Percentiles rank a stretch among this genome's conserved stretches.
phyloP scores from a whole-genome alignment of 2,888 invertebrate genomes.

The Volucella inflata region DNA sequence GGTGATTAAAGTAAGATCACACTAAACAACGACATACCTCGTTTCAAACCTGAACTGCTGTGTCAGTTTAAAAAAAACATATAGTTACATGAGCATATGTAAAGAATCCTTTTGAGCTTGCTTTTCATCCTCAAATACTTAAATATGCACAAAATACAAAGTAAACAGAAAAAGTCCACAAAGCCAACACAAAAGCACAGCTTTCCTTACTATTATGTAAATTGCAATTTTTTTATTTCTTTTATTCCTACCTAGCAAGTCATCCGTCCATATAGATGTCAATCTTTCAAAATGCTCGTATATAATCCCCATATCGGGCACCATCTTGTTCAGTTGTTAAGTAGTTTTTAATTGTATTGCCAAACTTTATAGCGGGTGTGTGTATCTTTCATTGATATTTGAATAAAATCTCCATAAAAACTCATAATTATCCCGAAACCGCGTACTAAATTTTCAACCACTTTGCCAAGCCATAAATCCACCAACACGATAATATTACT shows the following conservation, averaged over 20 bases:
- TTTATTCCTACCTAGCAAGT: background rate
- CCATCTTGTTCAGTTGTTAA: slow-evolving; percentile 43
- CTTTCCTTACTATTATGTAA: slow-evolving; percentile 16
- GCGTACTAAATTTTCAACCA: slow-evolving; percentile 61
- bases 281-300: slow-evolving; percentile 17
- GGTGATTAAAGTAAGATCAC: no score
- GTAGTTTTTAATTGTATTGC: slow-evolving; percentile 62
- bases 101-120: no score
- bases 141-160: no score
- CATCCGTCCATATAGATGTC: slow-evolving; percentile 1
- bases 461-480: slow-evolving; percentile 61
- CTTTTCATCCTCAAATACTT: no score
- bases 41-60: no score
- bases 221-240: background rate
- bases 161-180: background rate
- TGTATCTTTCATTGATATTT: slow-evolving; percentile 21
- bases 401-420: slow-evolving; percentile 59
- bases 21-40: no score
- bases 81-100: no score
- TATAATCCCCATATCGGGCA: slow-evolving; percentile 2
- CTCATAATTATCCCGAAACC: slow-evolving; percentile 52
- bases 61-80: no score
- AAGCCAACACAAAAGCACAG: background rate
- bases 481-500: slow-evolving; percentile 26
- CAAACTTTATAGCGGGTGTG: slow-evolving; percentile 54